Conservation (phyloP, 2,797 vertebrate genomes). For the Cirrhinus mrigala region DNA sequence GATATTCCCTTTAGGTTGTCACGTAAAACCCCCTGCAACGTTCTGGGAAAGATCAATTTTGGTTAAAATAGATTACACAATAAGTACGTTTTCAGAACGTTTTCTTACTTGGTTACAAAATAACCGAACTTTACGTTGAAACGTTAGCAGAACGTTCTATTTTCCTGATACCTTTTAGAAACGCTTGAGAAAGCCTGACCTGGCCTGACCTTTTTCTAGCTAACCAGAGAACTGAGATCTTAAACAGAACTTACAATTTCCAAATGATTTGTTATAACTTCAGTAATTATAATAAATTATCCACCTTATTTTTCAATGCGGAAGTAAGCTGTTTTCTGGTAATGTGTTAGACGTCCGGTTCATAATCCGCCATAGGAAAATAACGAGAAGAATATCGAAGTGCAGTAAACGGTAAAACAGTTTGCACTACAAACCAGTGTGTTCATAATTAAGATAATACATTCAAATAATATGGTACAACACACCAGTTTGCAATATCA, state of each 20-base stretch:
- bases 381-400: no score
- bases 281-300: no score
- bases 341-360: no score
- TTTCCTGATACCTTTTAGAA: background rate
- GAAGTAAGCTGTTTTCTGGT: no score
- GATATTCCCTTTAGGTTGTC: background rate
- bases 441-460: no score
- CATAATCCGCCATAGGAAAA: no score
- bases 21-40: background rate
- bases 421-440: no score
- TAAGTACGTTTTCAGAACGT: background rate
- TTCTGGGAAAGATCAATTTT: background rate
- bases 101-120: background rate
- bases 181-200: background rate
- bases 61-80: no score
- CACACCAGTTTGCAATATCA: no score
- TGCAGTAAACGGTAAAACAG: no score
- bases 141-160: background rate
- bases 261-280: background rate
- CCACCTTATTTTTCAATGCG: no score
- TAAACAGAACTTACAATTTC: background rate
- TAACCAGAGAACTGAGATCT: background rate
- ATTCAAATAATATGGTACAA: no score
- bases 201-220: background rate
- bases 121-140: background rate